Conservation (phyloP, 2,113 vertebrate species). For the Trogon surrucura region DNA sequence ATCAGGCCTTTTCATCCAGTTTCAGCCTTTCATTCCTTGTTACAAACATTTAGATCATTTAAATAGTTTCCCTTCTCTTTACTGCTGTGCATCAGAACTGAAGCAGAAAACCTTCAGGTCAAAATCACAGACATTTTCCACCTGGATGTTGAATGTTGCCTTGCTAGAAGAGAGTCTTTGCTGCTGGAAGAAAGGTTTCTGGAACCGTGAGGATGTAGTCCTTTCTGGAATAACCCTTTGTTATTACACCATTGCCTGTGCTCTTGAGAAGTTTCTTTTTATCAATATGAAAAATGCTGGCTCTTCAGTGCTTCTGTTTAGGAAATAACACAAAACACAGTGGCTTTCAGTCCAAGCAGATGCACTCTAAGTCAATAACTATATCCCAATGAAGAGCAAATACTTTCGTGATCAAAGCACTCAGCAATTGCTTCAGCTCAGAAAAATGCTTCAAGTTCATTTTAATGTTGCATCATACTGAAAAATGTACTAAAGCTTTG, state of each 20-base stretch:
- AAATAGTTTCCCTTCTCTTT: not conserved
- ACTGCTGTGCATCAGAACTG: fast-evolving
- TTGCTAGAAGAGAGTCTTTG: not conserved
- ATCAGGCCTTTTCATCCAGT: not conserved
- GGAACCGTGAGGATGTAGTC: not conserved
- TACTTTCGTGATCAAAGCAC: not conserved
- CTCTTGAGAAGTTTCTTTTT: not conserved
- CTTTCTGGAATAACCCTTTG: not conserved
- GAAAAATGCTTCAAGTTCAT: not conserved
- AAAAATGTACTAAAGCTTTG: constrained; percentile 5
- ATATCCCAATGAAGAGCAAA: not conserved
- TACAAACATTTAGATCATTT: not conserved
- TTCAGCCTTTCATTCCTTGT: not conserved
- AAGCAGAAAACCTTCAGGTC: not conserved
- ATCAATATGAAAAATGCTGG: not conserved
- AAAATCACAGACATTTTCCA: not conserved
- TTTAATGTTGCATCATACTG: not conserved
- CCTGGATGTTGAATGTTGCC: not conserved
- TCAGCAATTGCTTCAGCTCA: not conserved
- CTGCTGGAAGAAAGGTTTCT: not conserved
- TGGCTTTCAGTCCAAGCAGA: not conserved
- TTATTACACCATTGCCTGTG: not conserved
- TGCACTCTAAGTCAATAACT: not conserved
- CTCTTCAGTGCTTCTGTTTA: not conserved
- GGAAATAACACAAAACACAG: not conserved